These are phyloP conservation scores for Mustelus asterias DNA, from an alignment of 2,113 vertebrate genomes.

Conservation along the genomic window DNA sequence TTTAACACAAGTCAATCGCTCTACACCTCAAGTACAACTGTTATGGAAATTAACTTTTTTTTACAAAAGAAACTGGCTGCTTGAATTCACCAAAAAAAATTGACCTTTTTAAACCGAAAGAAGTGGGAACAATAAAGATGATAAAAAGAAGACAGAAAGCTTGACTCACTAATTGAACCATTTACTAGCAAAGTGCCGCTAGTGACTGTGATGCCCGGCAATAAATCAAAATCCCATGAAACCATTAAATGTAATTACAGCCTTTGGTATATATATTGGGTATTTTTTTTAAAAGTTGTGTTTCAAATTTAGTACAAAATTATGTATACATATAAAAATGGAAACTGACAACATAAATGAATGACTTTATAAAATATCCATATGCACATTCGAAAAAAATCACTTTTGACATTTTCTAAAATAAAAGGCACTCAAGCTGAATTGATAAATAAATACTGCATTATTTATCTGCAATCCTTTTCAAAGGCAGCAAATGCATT, in stretches of 20 bases:
- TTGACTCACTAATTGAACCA: neutral
- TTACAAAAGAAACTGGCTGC: neutral
- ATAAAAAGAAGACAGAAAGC: neutral
- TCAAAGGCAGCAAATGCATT: neutral
- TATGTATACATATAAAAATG: neutral
- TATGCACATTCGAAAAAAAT: neutral
- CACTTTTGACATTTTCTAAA: conserved; percentile 12
- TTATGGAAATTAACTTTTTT: neutral
- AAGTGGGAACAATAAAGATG: neutral
- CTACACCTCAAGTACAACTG: neutral
- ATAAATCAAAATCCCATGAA: neutral
- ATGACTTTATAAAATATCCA: neutral
- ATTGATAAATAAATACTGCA: conserved; percentile 39
- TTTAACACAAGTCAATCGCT: neutral
- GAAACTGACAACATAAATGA: neutral
- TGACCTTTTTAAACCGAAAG: neutral
- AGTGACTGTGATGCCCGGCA: neutral
- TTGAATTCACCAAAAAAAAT: neutral
- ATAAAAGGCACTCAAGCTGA: conserved; percentile 24
- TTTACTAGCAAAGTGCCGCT: neutral
- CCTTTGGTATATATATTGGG: neutral
- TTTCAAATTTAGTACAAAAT: neutral
- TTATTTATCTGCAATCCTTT: conserved; percentile 42
- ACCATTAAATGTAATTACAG: neutral
- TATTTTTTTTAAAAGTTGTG: neutral